Base-by-base conservation (phyloP, 1,140 invertebrate species). In the Nephila pilipes region DNA sequence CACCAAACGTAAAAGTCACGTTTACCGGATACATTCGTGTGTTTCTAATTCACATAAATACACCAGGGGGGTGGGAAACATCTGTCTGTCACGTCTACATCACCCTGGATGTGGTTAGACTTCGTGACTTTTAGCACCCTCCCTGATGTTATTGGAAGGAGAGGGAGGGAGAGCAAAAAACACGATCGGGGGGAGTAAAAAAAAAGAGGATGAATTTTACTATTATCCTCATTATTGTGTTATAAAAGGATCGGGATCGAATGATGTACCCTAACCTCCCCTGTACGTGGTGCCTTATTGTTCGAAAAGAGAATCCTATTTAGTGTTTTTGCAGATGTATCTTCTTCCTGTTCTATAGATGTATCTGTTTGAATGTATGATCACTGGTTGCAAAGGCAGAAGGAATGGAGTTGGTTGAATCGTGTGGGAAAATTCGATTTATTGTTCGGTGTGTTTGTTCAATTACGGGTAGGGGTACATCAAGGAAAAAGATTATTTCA, bases 91-190 rank as follows among this genome's bases (percentile, higher is more conserved):
- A 91, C 89, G 89, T 91, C 63, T 32, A n/a, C 79, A 2, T 79
- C 75, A 69, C 88, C 88, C 87, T 36, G 65, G 18, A 16, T 90
- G 88, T 65, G 88, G 89, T 91, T 29, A 54, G 69, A 63, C 89
- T 91, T 91, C 89, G 89, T 91, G 89, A 91, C 89, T 91, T 91
- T 79, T 63, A 65, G 89, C 79, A 54, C 79, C 89, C 88, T 58
- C 88, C 75, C 29, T 38, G 6, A n/a, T 63, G 46, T 55, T 36
- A 36, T 81, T 32, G 25, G 46, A 22, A 46, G 60, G 57, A 22
- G 85, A 57, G 55, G 14, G 60, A 38, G 29, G 25, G 63, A n/a
- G 38, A 46, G 38, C 12, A 20, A 63, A 32, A 29, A 32, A 75
- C 25, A 75, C 18, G 69, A 75, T n/a, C 65, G 55, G 29, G 69